Evolutionary conservation across 2,888 invertebrate species (phyloP).

Genomic region (Mystacides longicornis): DNA sequence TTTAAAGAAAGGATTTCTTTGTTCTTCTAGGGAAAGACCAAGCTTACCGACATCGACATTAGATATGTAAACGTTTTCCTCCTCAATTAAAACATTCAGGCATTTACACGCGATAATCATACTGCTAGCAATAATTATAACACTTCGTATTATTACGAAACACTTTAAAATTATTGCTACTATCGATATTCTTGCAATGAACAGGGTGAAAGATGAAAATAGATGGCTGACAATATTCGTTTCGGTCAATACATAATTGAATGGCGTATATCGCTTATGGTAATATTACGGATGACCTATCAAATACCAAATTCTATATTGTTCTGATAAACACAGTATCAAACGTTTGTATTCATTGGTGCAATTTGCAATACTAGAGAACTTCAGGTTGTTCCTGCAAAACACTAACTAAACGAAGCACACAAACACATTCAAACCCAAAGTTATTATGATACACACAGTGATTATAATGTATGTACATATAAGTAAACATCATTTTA

Average conservation of each 20-base stretch:
- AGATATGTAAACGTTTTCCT: conserved; percentile 50
- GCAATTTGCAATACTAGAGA: neutral
- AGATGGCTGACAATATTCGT: conserved; percentile 19
- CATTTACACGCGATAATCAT: conserved; percentile 59
- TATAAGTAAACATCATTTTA: too few relatives aligned
- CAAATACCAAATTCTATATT: too few relatives aligned
- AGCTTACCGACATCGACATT: conserved; percentile 50
- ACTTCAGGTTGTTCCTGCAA: too few relatives aligned
- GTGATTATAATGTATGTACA: too few relatives aligned
- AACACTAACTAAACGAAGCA: too few relatives aligned
- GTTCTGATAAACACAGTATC: too few relatives aligned
- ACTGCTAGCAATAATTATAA: conserved; percentile 14
- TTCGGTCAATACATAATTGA: neutral
- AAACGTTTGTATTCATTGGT: too few relatives aligned
- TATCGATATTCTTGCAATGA: conserved; percentile 11
- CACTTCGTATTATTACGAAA: conserved; percentile 16
- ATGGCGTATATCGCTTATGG: too few relatives aligned
- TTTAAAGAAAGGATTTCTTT: conserved; percentile 58
- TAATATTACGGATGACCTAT: too few relatives aligned
- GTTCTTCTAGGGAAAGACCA: conserved; percentile 51
- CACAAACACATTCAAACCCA: too few relatives aligned
- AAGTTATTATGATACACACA: too few relatives aligned
- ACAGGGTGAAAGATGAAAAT: conserved; percentile 14
- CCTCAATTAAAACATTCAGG: conserved; percentile 61
- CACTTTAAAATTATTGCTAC: conserved; percentile 17